phyloP scores from a whole-genome alignment of 2,888 invertebrate species.

The Perizoma flavofasciatum region DNA sequence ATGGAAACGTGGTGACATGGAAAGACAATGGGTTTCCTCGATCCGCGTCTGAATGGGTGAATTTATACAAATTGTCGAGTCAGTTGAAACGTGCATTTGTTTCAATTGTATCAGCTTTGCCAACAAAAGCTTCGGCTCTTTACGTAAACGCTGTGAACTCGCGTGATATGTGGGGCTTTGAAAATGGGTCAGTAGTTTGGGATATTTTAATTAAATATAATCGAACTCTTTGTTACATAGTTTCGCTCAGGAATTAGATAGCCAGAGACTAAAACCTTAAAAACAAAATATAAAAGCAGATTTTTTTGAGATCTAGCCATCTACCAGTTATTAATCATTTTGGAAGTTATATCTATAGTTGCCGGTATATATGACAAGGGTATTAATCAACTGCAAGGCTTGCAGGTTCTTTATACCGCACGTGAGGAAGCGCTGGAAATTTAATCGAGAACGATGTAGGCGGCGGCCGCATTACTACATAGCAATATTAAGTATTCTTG shows the following conservation, averaged over 20 bases:
- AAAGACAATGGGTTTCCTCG: conserved; percentile 34
- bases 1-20: conserved; percentile 35
- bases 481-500: no score
- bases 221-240: conserved; percentile 23
- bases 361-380: no score
- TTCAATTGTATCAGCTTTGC: conserved; percentile 56
- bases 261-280: not conserved
- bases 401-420: conserved; percentile 48
- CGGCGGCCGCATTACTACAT: conserved; percentile 59
- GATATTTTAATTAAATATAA: conserved; percentile 43
- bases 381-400: conserved; percentile 13
- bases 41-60: conserved; percentile 40
- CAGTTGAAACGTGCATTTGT: conserved; percentile 50
- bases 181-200: conserved; percentile 44
- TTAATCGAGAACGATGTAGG: conserved; percentile 57
- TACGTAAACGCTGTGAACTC: conserved; percentile 50
- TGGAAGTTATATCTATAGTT: no score
- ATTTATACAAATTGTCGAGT: conserved; percentile 47
- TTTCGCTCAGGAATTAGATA: conserved; percentile 17
- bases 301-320: no score
- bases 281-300: not conserved
- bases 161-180: conserved; percentile 50
- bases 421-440: conserved; percentile 69
- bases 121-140: conserved; percentile 52
- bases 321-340: no score